A percentile compares a stretch with the other conserved stretches of the same genome.
phyloP scores from a whole-genome alignment of 2,888 invertebrate genomes.

The Dromius quadrimaculatus region DNA sequence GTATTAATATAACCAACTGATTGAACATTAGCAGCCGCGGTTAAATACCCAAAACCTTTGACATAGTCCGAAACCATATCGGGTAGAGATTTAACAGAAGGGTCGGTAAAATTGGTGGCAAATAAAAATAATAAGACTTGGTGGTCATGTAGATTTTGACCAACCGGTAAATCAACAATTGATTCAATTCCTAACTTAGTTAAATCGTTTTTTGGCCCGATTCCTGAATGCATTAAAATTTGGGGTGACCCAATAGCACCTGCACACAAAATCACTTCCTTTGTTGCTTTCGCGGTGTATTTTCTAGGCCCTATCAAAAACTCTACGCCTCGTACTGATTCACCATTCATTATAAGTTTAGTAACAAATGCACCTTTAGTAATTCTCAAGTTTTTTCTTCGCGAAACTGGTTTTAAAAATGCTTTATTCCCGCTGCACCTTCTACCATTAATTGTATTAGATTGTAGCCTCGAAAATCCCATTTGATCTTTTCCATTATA shows the following conservation, averaged over 20 bases:
- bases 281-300: conserved; percentile 54
- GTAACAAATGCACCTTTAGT: conserved; percentile 73
- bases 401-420: conserved; percentile 71
- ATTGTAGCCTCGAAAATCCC: conserved; percentile 74
- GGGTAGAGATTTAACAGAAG: conserved; percentile 28
- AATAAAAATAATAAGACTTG: background rate
- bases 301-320: conserved; percentile 68
- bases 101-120: conserved; percentile 1
- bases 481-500: conserved; percentile 72
- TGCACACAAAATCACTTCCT: conserved; percentile 39
- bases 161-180: conserved; percentile 31
- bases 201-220: conserved; percentile 31
- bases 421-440: conserved; percentile 74
- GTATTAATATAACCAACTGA: background rate
- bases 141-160: conserved; percentile 41
- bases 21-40: conserved; percentile 5
- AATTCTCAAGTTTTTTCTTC: conserved; percentile 74
- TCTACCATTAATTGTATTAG: conserved; percentile 69
- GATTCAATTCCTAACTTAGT: conserved; percentile 3
- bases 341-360: conserved; percentile 74
- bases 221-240: conserved; percentile 29
- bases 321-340: conserved; percentile 74
- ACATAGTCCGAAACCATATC: conserved; percentile 54
- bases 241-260: conserved; percentile 24
- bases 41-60: conserved; percentile 12